Evolutionary conservation across 2,888 invertebrate genomes (phyloP).

Genomic region (Aethes cnicana): DNA sequence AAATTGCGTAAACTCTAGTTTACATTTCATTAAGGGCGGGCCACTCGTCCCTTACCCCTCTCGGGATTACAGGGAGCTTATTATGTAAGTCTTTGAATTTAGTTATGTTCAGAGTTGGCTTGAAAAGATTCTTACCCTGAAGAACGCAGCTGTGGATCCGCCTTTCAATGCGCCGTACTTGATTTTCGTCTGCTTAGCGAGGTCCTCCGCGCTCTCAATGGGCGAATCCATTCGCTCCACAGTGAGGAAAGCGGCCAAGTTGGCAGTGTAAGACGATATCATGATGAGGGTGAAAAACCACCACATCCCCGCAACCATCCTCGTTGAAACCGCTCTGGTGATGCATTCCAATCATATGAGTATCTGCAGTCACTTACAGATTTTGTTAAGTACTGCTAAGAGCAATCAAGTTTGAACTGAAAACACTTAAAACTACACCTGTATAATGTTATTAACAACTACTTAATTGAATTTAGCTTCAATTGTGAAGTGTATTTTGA

Average conservation of each 20-base stretch:
- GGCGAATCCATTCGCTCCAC: slow-evolving; percentile 96
- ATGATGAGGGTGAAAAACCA: slow-evolving; percentile 98
- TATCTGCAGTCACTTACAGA: background rate
- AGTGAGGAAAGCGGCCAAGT: slow-evolving; percentile 96
- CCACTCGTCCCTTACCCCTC: slow-evolving; percentile 8
- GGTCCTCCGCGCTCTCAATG: slow-evolving; percentile 96
- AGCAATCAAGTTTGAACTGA: slow-evolving; percentile 5
- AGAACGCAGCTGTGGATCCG: slow-evolving; percentile 97
- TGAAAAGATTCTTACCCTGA: slow-evolving; percentile 85
- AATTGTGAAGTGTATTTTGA: slow-evolving; percentile 2
- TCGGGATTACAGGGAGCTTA: slow-evolving; percentile 2
- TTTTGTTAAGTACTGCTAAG: slow-evolving; percentile 13
- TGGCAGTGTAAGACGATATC: slow-evolving; percentile 98
- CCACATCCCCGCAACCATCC: slow-evolving; percentile 96
- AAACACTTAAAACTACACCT: background rate
- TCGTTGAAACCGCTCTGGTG: slow-evolving; percentile 90
- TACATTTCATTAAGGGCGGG: slow-evolving; percentile 28
- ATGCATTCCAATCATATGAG: slow-evolving; percentile 8
- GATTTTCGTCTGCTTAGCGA: slow-evolving; percentile 97
- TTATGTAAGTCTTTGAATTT: slow-evolving; percentile 16
- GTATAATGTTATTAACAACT: background rate
- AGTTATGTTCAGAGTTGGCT: background rate
- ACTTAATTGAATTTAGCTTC: no score
- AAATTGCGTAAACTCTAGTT: slow-evolving; percentile 28
- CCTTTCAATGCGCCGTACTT: slow-evolving; percentile 97